Base-by-base conservation (phyloP, 2,113 vertebrate genomes). In the Oreochromis aureus region DNA sequence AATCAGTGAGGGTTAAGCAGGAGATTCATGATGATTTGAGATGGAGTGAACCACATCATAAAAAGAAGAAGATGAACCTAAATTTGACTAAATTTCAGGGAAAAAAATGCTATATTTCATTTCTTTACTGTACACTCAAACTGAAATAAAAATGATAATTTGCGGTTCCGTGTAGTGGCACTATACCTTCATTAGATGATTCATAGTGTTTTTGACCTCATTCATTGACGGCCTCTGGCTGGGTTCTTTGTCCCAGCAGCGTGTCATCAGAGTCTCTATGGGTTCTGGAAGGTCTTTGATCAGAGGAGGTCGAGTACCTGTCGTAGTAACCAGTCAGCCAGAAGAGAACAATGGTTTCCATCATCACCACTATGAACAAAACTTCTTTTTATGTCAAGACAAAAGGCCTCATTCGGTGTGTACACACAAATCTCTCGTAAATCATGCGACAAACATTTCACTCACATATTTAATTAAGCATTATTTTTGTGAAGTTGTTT, bases 201-300 rank as follows among this genome's bases (percentile, higher is more conserved):
- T 97, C 98, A 99, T 99, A 94, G 98, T 99, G 96, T 98, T 98
- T 93, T 97, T 97, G 69, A 99, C 99, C 95, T 99, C 98, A 84
- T 98, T 98, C 98, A 99, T 99, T 51, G 98, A 98, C 54, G 98
- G 98, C 71, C 98, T 97, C 87, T 98, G 98, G 59, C 98, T 97
- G 27, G 98, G 98, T 94, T 99, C 98, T 95, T 99, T 99, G 94
- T 98, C 98, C 98, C 98, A 99, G 93, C 98, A 99, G 56, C 98
- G 97, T 39, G 98, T 99, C 98, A 99, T 99, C 93, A 99, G 96
- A 89, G 96, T 98, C 94, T 99, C 98, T 80, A 99, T 98, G 87
- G 98, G 97, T 86, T 98, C 98, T 53, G 98, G 98, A 46, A 99
- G 96, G 94, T 99, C 98, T 96, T 97, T 98, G 91, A 99, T 98